Conservation (phyloP, 2,113 vertebrate species). For the Otolemur garnettii region DNA sequence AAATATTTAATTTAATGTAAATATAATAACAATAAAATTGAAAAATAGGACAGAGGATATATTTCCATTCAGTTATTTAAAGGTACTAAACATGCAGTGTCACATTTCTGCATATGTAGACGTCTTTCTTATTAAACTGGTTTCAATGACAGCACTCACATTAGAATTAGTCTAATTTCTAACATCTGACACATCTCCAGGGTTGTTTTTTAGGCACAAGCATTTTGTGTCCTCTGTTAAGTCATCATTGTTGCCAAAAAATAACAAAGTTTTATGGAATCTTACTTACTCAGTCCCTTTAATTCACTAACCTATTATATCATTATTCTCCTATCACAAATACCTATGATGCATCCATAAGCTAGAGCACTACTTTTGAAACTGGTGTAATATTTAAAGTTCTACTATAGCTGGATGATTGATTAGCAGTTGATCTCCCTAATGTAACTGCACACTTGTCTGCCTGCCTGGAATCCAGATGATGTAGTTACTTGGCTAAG, state of each 20-base stretch:
- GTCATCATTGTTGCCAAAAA: neutral
- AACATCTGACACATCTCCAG: neutral
- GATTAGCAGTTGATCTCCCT: constrained; percentile 22
- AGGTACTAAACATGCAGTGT: neutral
- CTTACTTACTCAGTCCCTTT: neutral
- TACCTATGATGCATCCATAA: neutral
- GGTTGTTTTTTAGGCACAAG: neutral
- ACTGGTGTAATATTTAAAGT: neutral
- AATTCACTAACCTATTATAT: neutral
- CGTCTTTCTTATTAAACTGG: neutral
- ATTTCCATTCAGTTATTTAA: neutral
- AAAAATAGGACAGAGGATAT: neutral
- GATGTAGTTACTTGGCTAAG: neutral
- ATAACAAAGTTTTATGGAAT: neutral
- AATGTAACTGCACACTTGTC: neutral
- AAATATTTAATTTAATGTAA: neutral
- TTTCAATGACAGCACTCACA: neutral
- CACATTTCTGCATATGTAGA: neutral
- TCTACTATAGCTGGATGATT: neutral
- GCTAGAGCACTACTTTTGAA: neutral
- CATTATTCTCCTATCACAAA: neutral
- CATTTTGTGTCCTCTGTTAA: neutral
- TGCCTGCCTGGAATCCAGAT: constrained; percentile 17
- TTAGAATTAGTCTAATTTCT: neutral
- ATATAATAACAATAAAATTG: neutral